Evolutionary conservation across 2,888 invertebrate species (phyloP).

Genomic region (Chymomyza procnemis): DNA sequence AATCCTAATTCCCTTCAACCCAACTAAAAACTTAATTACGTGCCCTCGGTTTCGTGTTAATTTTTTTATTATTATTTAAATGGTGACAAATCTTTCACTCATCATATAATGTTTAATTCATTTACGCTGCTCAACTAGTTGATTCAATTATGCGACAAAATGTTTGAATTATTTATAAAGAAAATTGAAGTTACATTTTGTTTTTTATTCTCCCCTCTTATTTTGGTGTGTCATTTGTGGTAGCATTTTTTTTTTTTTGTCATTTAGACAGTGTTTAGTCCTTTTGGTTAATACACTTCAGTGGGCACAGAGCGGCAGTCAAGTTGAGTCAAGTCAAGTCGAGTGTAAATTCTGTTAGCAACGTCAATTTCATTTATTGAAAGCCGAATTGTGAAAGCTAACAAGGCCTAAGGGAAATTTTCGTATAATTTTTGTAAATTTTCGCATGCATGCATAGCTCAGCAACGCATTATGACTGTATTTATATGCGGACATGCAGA

Average conservation of each 20-base stretch:
- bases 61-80: neutral
- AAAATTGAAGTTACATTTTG: neutral
- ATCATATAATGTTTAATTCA: neutral
- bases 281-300: neutral
- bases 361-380: constrained; percentile 54
- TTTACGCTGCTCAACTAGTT: neutral
- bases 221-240: neutral
- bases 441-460: constrained; percentile 47
- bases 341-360: constrained; percentile 54
- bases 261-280: neutral
- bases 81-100: neutral
- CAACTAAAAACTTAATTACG: neutral
- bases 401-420: constrained; percentile 65
- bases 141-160: constrained; percentile 1
- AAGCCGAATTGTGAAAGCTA: constrained; percentile 22
- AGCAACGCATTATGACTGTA: neutral
- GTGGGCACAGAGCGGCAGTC: neutral
- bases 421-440: constrained; percentile 40
- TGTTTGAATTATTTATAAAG: constrained; percentile 6
- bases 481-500: neutral
- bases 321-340: constrained; percentile 51
- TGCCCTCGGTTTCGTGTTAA: neutral
- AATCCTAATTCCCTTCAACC: too few relatives aligned
- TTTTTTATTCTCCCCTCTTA: neutral
- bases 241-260: neutral